These are phyloP conservation scores for Teleogryllus oceanicus DNA, from an alignment of 2,888 invertebrate genomes.

Conservation along the genomic window DNA sequence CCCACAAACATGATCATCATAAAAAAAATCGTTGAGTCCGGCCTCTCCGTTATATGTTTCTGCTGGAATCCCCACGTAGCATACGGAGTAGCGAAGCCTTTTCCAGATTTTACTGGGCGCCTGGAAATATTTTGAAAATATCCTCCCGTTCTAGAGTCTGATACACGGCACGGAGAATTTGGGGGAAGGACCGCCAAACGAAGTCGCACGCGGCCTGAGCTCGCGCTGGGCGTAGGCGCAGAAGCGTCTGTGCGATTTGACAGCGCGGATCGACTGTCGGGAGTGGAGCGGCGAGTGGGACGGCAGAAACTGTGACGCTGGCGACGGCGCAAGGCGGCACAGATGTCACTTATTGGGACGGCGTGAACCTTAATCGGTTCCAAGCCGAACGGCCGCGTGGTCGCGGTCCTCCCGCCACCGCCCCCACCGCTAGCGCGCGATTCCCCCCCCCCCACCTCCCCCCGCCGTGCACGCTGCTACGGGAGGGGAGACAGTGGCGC, in stretches of 20 bases:
- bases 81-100: background rate
- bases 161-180: no score
- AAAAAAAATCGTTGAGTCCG: conserved; percentile 4
- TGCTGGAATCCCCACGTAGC: background rate
- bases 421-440: background rate
- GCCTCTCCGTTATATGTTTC: conserved; percentile 6
- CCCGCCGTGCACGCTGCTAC: background rate
- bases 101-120: conserved; percentile 7
- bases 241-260: background rate
- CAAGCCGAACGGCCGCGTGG: background rate
- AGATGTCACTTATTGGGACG: conserved; percentile 6
- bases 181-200: no score
- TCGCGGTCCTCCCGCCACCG: background rate
- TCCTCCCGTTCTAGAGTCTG: no score
- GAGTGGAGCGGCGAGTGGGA: background rate
- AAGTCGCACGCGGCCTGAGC: background rate
- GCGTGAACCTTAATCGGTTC: conserved; percentile 9
- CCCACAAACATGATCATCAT: conserved; percentile 18
- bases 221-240: background rate
- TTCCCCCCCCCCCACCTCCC: background rate
- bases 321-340: background rate
- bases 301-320: no score
- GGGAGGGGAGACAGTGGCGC: background rate
- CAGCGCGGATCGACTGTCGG: background rate
- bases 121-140: background rate